Evolutionary conservation across 2,797 vertebrate species (phyloP).

Genomic region (Falco cherrug): DNA sequence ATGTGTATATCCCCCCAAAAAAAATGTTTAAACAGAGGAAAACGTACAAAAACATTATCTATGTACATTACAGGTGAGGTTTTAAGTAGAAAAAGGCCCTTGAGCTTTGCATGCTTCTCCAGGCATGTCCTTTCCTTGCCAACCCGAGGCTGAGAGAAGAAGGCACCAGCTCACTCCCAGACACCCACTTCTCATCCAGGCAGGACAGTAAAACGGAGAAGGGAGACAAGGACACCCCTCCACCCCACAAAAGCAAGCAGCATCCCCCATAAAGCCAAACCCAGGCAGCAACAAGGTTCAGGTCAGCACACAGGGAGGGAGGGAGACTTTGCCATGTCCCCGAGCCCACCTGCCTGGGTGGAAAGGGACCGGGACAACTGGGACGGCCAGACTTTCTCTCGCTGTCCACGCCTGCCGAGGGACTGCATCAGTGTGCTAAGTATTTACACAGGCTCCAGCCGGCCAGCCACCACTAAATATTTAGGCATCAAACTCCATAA

Average conservation of each 20-base stretch:
- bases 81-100: not conserved
- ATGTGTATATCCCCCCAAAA: not conserved
- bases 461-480: not conserved
- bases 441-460: not conserved
- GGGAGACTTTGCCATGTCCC: not conserved
- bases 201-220: not conserved
- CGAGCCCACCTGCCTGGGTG: not conserved
- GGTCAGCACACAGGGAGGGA: not conserved
- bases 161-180: not conserved
- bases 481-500: slow-evolving; percentile 43
- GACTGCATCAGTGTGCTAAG: not conserved
- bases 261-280: not conserved
- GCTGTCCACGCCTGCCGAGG: not conserved
- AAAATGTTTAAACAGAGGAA: not conserved
- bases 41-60: not conserved
- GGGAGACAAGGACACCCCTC: accelerated
- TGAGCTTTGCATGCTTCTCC: not conserved
- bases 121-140: not conserved
- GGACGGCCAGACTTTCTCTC: not conserved
- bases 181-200: not conserved
- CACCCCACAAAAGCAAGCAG: not conserved
- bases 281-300: not conserved
- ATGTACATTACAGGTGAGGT: not conserved
- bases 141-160: not conserved
- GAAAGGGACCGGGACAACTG: not conserved